A percentile compares a stretch with the other conserved stretches of the same genome.
These are phyloP conservation scores for Meandrusa payeni DNA, from an alignment of 2,888 invertebrate genomes.

Conservation along the genomic window DNA sequence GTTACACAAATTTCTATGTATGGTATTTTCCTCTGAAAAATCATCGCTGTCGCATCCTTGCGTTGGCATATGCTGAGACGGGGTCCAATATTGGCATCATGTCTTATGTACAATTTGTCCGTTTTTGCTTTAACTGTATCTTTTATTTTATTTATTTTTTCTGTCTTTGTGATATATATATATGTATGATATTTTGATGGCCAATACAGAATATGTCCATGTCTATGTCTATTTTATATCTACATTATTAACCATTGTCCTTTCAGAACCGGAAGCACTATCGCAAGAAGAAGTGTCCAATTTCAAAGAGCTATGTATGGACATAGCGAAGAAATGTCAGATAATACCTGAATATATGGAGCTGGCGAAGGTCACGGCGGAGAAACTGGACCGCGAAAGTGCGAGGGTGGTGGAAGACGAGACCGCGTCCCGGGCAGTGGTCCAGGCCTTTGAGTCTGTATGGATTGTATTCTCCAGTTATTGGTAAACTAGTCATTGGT, in stretches of 20 bases:
- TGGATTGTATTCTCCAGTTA: constrained; percentile 70
- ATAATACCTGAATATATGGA: constrained; percentile 74
- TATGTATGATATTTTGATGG: no score
- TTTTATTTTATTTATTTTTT: no score
- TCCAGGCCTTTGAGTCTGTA: constrained; percentile 57
- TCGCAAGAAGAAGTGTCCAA: constrained; percentile 54
- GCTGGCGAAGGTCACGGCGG: constrained; percentile 60
- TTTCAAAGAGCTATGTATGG: constrained; percentile 64
- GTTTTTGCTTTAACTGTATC: no score
- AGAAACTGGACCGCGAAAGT: constrained; percentile 39
- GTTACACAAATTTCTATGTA: neutral
- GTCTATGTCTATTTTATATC: no score
- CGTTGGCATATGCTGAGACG: no score
- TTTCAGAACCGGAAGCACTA: constrained; percentile 50
- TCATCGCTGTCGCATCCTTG: no score
- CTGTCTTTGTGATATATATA: no score
- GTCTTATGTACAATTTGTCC: no score
- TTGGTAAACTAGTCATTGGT: constrained; percentile 62
- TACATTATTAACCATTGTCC: no score
- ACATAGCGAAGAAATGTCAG: constrained; percentile 62
- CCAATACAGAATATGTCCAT: no score
- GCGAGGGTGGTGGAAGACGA: constrained; percentile 26
- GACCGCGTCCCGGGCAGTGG: constrained; percentile 31
- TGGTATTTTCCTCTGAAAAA: no score
- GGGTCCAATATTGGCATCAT: no score